phyloP scores from a whole-genome alignment of 37 sponge, comb jelly and placozoan species.

The Corticium candelabrum region DNA sequence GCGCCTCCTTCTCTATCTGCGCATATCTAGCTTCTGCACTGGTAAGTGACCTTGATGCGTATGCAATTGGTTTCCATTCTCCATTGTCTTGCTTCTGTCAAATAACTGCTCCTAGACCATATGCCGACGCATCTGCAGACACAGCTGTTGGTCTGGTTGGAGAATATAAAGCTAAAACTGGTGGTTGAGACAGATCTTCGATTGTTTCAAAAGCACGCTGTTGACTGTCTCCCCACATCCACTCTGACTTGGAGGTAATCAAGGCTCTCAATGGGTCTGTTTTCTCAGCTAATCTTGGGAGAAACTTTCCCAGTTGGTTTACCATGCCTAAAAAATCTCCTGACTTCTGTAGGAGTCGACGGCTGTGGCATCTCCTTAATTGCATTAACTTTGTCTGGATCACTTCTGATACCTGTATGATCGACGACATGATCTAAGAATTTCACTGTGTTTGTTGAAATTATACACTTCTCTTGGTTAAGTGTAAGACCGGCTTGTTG shows the following conservation, averaged over 20 bases:
- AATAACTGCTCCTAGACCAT: not conserved
- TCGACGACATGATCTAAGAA: not conserved
- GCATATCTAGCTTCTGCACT: conserved; percentile 23
- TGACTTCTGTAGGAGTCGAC: not conserved
- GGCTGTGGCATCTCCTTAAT: not conserved
- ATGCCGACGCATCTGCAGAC: not conserved
- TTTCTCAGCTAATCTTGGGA: conserved; percentile 11
- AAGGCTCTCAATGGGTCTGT: conserved; percentile 24
- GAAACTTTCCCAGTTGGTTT: conserved; percentile 26
- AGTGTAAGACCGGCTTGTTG: not conserved
- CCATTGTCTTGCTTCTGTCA: not conserved
- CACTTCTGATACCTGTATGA: not conserved
- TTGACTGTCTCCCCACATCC: conserved; percentile 27
- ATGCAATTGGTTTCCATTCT: conserved; percentile 21
- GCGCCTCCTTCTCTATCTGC: conserved; percentile 43
- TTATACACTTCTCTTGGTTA: not conserved
- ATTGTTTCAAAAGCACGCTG: conserved; percentile 15
- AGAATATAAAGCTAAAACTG: not conserved
- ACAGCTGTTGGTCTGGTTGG: not conserved
- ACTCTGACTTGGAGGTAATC: conserved; percentile 12
- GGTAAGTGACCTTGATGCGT: conserved; percentile 28
- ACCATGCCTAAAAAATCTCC: conserved; percentile 19
- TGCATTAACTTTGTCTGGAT: conserved; percentile 6
- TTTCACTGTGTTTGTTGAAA: not conserved
- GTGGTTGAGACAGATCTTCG: not conserved